Percentiles rank a stretch among this genome's conserved stretches.
Evolutionary conservation across 1,140 invertebrate genomes (phyloP).

Genomic region (Ceratina australensis): DNA sequence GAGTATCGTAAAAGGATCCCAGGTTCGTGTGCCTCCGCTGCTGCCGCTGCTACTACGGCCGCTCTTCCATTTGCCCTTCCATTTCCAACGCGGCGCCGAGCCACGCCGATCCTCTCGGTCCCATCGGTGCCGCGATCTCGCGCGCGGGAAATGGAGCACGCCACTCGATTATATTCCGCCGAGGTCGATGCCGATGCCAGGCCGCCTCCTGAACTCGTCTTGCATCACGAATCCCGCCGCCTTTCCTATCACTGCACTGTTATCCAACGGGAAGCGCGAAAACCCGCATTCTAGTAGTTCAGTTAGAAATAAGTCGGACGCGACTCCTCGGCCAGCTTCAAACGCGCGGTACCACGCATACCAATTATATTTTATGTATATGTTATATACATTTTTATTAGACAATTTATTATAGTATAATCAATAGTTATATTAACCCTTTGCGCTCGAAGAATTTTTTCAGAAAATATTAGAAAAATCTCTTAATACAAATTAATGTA

Average conservation of each 20-base stretch:
- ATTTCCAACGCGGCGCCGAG: not conserved
- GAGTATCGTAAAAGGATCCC: conserved; percentile 69
- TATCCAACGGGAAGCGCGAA: conserved; percentile 33
- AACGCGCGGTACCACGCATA: not conserved
- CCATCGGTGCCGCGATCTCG: conserved; percentile 58
- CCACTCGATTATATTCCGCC: conserved; percentile 69
- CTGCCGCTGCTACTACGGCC: conserved; percentile 53
- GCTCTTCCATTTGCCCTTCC: conserved; percentile 31
- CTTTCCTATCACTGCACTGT: conserved; percentile 45
- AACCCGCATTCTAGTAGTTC: conserved; percentile 20
- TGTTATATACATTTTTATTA: no score
- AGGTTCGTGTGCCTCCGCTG: conserved; percentile 53
- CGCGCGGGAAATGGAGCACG: conserved; percentile 75
- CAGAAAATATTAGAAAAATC: no score
- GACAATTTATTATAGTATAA: no score
- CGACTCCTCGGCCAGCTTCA: not conserved
- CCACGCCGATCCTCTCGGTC: not conserved
- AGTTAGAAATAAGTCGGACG: conserved; percentile 38
- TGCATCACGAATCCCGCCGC: conserved; percentile 48
- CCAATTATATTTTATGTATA: no score
- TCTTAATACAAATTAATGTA: no score
- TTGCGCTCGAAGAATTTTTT: no score
- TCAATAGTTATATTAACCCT: no score
- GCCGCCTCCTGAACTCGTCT: conserved; percentile 48
- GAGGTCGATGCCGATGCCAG: conserved; percentile 46